A percentile compares a stretch with the other conserved stretches of the same genome.
Conservation (phyloP, 1,140 invertebrate species). For the Harpegnathos saltator region DNA sequence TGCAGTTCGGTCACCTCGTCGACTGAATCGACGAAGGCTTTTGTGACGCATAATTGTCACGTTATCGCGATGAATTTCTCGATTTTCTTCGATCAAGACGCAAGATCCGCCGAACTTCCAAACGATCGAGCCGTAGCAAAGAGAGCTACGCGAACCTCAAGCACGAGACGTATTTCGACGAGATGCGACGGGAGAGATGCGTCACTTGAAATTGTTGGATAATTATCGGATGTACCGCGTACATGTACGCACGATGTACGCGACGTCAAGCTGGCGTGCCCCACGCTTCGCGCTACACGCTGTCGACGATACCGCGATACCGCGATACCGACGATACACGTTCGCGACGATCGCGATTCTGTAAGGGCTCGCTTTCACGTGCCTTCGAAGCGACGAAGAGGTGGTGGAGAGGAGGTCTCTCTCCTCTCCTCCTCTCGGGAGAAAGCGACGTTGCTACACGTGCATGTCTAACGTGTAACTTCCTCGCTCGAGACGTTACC, state of each 20-base stretch:
- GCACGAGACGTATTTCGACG: conserved; percentile 10
- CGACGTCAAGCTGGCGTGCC: too few relatives aligned
- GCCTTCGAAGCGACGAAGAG: not conserved
- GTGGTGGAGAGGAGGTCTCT: not conserved
- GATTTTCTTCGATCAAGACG: too few relatives aligned
- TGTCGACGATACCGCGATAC: too few relatives aligned
- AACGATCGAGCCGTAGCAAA: not conserved
- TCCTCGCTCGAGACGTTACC: conserved; percentile 7
- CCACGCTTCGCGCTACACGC: too few relatives aligned
- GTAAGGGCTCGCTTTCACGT: conserved; percentile 49
- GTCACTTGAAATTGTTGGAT: conserved; percentile 15
- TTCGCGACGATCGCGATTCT: not conserved
- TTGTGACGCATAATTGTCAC: not conserved
- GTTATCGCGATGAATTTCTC: not conserved
- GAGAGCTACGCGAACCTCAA: not conserved
- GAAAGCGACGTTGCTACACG: conserved; percentile 41
- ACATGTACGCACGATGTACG: too few relatives aligned
- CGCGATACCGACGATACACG: not conserved
- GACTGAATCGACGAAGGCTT: not conserved
- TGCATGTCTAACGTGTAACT: conserved; percentile 36
- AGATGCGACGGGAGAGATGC: conserved; percentile 26
- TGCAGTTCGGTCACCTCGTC: not conserved
- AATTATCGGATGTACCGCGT: conserved; percentile 15
- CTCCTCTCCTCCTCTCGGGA: conserved; percentile 41
- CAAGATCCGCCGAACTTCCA: not conserved